These are phyloP conservation scores for Caenorhabditis tropicalis DNA, from an alignment of 1,140 invertebrate species.

Conservation along the genomic window DNA sequence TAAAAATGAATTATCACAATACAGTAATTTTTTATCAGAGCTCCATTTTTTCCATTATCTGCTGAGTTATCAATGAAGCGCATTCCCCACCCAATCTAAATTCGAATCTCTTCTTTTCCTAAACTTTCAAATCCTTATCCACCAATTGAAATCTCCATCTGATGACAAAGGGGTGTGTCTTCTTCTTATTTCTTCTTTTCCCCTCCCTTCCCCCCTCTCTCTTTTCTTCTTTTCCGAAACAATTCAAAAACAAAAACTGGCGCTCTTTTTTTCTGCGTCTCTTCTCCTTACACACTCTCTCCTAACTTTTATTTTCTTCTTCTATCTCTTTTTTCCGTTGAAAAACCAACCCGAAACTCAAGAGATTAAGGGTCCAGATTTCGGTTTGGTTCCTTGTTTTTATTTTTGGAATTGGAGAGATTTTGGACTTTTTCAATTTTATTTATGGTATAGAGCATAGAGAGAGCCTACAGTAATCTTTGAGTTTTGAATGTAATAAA, in stretches of 20 bases:
- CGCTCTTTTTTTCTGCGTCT: constrained; percentile 6
- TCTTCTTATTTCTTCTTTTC: neutral
- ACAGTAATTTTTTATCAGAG: no score
- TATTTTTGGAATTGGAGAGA: neutral
- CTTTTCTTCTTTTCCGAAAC: neutral
- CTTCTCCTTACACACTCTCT: neutral
- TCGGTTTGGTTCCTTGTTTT: neutral
- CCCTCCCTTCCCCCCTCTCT: neutral
- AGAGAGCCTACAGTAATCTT: no score
- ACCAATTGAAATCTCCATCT: neutral
- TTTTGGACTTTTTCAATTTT: no score
- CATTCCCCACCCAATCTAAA: no score
- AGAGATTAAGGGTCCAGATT: constrained; percentile 15
- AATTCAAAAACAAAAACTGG: constrained; percentile 29
- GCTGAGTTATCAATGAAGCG: no score
- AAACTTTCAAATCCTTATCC: no score
- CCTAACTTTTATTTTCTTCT: neutral
- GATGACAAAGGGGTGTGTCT: neutral
- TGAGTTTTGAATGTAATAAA: no score
- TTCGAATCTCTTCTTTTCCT: no score
- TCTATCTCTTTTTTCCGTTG: neutral
- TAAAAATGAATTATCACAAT: no score
- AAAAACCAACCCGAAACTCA: neutral
- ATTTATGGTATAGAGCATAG: no score
- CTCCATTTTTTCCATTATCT: no score